phyloP scores from a whole-genome alignment of 2,888 invertebrate species.

The Parochlus steinenii region DNA sequence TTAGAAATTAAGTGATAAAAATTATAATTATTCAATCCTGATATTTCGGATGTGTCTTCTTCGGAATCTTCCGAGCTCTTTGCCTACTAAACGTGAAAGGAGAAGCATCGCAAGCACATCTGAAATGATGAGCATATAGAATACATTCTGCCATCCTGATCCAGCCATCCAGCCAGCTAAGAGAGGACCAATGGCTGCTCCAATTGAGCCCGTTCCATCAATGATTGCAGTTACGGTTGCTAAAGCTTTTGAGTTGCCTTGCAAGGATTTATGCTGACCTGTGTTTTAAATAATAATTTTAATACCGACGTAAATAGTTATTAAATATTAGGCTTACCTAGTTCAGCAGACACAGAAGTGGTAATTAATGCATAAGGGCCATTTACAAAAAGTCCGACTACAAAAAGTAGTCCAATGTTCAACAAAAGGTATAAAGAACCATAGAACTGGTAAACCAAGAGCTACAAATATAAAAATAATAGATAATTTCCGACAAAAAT shows the following conservation, averaged over 20 bases:
- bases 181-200: conserved; percentile 86
- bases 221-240: conserved; percentile 97
- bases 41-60: conserved; percentile 19
- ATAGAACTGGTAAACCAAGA: conserved; percentile 61
- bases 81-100: conserved; percentile 36
- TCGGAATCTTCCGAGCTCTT: conserved; percentile 26
- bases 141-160: conserved; percentile 68
- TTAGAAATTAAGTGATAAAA: conserved; percentile 1
- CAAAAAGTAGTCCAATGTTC: conserved; percentile 50
- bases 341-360: conserved; percentile 87
- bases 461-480: conserved; percentile 42
- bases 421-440: conserved; percentile 42
- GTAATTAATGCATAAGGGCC: conserved; percentile 94
- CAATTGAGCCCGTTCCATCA: conserved; percentile 75
- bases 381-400: conserved; percentile 74
- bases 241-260: conserved; percentile 72
- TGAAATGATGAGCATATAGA: conserved; percentile 76
- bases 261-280: conserved; percentile 68
- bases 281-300: conserved; percentile 11
- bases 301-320: too few relatives aligned
- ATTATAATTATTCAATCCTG: conserved; percentile 19
- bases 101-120: conserved; percentile 62
- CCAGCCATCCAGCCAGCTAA: conserved; percentile 67
- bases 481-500: too few relatives aligned
- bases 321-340: too few relatives aligned